Base-by-base conservation (phyloP, 2,797 vertebrate species). In the Phataginus tricuspis region DNA sequence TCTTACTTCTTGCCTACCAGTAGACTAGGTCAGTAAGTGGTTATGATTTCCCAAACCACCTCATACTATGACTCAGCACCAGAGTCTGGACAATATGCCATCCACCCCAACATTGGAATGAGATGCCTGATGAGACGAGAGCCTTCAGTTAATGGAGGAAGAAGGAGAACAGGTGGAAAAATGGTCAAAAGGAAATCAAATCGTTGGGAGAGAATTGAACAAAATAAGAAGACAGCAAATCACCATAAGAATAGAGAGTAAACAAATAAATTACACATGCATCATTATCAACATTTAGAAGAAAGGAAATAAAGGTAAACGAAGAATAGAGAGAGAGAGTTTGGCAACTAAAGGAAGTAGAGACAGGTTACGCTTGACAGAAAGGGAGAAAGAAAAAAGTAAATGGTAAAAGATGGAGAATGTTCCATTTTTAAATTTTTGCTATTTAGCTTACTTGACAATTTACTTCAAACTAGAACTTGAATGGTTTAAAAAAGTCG, bases 381-480 rank as follows among this genome's bases (percentile, higher is more conserved):
- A 90, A 55, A 51, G 34, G 4, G 27, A 53, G 18, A 71, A 27
- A 72, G 4, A 57, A 92, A 49, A 31, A 7, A 94, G n/a, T 29
- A 68, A 94, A 15, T 45, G 55, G 16, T 82, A 49, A 83, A 82
- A 92, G 5, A 86, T 2, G 13, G 31, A 80, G 42, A 93, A 84
- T 61, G 29, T 55, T 84, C 39, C n/a, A 49, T 57, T 94, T 91
- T 53, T 42, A 57, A 63, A 55, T 27, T 51, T 96, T 72, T 68
- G 61, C 55, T 78, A 8, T 45, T 45, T 45, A 45, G 45, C n/a
- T 95, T 94, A 34, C 34, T 90, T 92, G 79, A 75, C 27, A 79
- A 64, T 83, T 94, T 61, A 86, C 11, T 80, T 93, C 49, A 92
- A 92, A 77, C n/a, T 51, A 42, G 31, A 94, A 86, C 16, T 87